phyloP scores from a whole-genome alignment of 2,113 vertebrate genomes.

The Neotragus moschatus region DNA sequence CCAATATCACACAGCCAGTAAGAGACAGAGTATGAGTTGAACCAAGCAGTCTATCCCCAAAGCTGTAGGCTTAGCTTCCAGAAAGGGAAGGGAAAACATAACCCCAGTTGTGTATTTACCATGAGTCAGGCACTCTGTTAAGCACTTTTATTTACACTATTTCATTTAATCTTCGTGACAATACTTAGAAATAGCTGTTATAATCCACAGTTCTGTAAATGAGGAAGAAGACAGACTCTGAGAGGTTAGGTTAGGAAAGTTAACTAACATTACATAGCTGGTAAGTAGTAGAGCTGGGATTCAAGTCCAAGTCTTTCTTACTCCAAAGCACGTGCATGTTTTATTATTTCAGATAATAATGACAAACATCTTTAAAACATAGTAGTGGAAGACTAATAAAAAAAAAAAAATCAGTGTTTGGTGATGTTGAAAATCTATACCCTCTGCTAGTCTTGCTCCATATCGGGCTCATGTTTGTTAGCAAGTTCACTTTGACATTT shows the following conservation, averaged over 20 bases:
- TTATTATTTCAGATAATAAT: neutral
- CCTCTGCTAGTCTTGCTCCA: neutral
- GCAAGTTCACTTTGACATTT: neutral
- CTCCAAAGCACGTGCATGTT: neutral
- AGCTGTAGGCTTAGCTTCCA: neutral
- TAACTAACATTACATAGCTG: neutral
- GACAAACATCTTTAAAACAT: neutral
- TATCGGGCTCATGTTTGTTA: neutral
- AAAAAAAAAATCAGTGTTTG: neutral
- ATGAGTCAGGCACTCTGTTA: neutral
- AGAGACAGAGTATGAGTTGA: neutral
- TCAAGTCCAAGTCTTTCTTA: neutral
- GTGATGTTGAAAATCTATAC: neutral
- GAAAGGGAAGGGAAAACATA: neutral
- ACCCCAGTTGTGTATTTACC: neutral
- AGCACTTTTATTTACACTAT: neutral
- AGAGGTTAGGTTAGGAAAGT: neutral
- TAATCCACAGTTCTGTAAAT: neutral
- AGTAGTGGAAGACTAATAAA: neutral
- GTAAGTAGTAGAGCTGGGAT: neutral
- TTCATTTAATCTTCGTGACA: neutral
- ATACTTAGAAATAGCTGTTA: neutral
- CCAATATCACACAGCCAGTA: neutral
- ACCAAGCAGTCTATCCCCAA: neutral
- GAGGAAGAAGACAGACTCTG: neutral